Base-by-base conservation (phyloP, 2,888 invertebrate genomes). In the Harpagoxenus sublaevis region DNA sequence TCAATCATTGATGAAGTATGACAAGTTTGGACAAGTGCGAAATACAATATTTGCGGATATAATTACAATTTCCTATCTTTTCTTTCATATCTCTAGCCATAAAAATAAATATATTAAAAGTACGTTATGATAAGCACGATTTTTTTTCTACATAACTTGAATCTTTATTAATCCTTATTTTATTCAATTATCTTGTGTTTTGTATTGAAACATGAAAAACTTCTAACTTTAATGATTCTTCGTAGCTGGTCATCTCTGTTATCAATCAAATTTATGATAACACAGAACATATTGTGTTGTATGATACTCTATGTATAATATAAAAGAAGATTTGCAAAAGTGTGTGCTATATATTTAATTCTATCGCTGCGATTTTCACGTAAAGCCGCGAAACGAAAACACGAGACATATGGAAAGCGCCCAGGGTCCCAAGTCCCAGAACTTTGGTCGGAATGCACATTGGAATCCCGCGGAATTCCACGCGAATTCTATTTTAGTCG, bases 401-500 rank as follows among this genome's bases (percentile, higher is more conserved):
- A 23, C 6, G 28, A 78, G 39, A 78, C 10, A 5, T 23, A 51
- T 51, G 35, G 8, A 77, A 77, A 77, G 4, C 31, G 8, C 18
- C 18, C 18, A 12, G 73, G 8, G 8, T 31, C 31, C 28, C 35
- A 23, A 18, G 2, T 53, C 15, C 15, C 51, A 39, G 70, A 45
- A 10, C 23, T 31, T 68, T 66, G 73, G n/a, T 70, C 10, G 81
- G 70, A 84, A 82, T 74, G 68, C 51, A 18, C 45, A 39, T 63
- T 35, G 63, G 28, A 77, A 85, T 70, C 39, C 18, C 84, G 85
- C 57, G 83, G 57, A 85, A 71, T 85, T 79, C 53, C 68, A 60
- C 48, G 53, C 5, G n/a, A 23, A 84, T 73, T 82, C 63, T 84
- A 84, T 84, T 84, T 84, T 84, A 65, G 84, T 84, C 70, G 53